Evolutionary conservation across 2,113 vertebrate species (phyloP), one percentile per base, ranked within the genome.

Genomic region (Jaculus jaculus): DNA sequence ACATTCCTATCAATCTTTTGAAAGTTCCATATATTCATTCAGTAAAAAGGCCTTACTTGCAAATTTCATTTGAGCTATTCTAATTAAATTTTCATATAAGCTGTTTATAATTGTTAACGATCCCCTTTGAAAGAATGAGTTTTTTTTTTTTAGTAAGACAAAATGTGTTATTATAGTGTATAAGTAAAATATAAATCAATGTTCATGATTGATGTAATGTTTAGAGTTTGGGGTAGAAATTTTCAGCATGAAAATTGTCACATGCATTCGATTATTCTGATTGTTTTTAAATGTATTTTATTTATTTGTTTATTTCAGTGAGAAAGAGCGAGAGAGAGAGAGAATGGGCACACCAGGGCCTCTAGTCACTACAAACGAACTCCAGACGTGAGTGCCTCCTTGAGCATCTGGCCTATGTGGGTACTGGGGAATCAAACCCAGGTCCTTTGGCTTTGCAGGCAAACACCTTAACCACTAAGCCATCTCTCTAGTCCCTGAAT

Each of bases 61-160:
- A 97, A 98, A 94, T 95, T 80, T 74, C 81, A 65, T 84, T 97
- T 93, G 23, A 94, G 37, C 63, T 93, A 34, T 94, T 94, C 54
- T 93, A 95, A 91, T 94, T 81, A 92, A 78, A 71, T 96, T 95
- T 95, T 96, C 65, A 78, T 8, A 68, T 92, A 93, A 91, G 15
- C n/a, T 90, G 32, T 32, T 54, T 91, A 78, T 77, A 83, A 79
- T 95, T 94, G 15, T 90, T 97, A 90, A 91, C n/a, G 84, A 24
- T 90, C 77, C 20, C 30, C 88, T 87, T 51, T 80, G 37, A 66
- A 6, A 92, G 75, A 51, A 85, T 69, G 65, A 21, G 37, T 61
- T 24, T 16, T 58, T 28, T 60, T 82, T 51, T 92, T 82, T 58
- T 21, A 18, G 24, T 61, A 63, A 24, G 89, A 77, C 9, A 74